Evolutionary conservation across 2,888 invertebrate species (phyloP), one percentile per base, ranked within the genome.

Genomic region (Mycalesis mineus): DNA sequence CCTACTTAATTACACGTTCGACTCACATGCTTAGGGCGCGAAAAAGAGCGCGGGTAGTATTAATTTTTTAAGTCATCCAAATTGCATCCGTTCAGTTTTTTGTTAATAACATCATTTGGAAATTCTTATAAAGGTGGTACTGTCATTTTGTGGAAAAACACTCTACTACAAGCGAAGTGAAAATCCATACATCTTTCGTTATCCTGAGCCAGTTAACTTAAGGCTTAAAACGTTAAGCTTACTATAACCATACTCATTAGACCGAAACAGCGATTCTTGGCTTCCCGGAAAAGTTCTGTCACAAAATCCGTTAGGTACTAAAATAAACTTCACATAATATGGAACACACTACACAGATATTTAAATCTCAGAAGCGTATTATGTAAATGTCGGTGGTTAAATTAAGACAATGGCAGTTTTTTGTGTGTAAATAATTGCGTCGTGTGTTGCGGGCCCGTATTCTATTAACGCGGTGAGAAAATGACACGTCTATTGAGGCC

Each of bases 401-500:
- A 28, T 51, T 52, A 47, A 17, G 28, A 29, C 28, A 47, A 31
- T 36, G 28, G 36, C 8, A 2, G 39, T 55, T 58, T 58, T 52
- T 51, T 55, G 37, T 15, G 17, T 33, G 48, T 44, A 48, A 33
- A 39, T 45, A 39, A 44, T 13, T 13, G 40, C 17, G 33, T n/a
- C 41, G 37, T 33, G 73, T 77, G 81, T 85, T 84, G 39, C 8
- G 39, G 11, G 28, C 47, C 41, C 39, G 74, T 78, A 82, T 86
- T 85, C 84, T 84, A 84, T 86, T 84, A 84, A 75, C 69, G 70
- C 70, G 75, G 78, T 76, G 82, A 82, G 84, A 84, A 85, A 82
- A 84, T 82, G 86, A 85, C 84, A 84, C 78, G 81, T 78, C 78
- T 79, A 79, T 82, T 70, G 70, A 65, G 68, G 74, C 77, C 73